Percentiles rank a stretch among this genome's conserved stretches.
phyloP scores from a whole-genome alignment of 2,888 invertebrate genomes.

The Andrena minutula region DNA sequence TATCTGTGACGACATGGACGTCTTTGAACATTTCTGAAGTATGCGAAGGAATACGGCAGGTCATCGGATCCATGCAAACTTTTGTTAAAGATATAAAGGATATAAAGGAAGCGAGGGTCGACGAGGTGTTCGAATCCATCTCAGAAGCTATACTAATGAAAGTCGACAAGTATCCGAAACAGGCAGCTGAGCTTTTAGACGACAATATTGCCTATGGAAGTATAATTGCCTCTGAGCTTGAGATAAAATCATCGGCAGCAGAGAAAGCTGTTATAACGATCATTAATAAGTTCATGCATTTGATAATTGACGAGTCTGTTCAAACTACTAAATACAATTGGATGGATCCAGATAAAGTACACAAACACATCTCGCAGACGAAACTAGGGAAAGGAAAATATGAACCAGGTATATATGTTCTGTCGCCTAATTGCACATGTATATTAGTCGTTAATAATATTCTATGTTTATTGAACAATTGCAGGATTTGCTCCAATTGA shows the following conservation, averaged over 20 bases:
- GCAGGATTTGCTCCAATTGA: constrained; percentile 89
- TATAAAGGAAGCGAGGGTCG: constrained; percentile 91
- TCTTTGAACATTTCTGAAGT: constrained; percentile 90
- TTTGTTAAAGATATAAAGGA: constrained; percentile 90
- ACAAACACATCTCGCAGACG: constrained; percentile 88
- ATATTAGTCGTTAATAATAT: not conserved
- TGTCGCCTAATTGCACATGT: not conserved
- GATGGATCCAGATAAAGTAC: constrained; percentile 88
- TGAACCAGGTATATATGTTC: constrained; percentile 86
- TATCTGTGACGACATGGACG: constrained; percentile 93
- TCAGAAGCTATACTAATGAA: constrained; percentile 88
- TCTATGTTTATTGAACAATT: constrained; percentile 2
- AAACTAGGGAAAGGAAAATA: constrained; percentile 85
- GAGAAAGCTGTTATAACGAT: constrained; percentile 92
- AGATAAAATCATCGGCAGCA: constrained; percentile 88
- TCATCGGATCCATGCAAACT: constrained; percentile 88
- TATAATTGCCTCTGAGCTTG: constrained; percentile 86
- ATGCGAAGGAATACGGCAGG: constrained; percentile 86
- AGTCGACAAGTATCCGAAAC: constrained; percentile 88
- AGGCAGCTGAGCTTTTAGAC: constrained; percentile 88
- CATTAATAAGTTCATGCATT: constrained; percentile 90
- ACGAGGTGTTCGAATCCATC: constrained; percentile 89
- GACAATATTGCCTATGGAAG: constrained; percentile 88
- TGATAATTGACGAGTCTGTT: constrained; percentile 87
- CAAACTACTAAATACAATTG: constrained; percentile 88